These are phyloP conservation scores for Centropus bengalensis DNA, from an alignment of 2,113 vertebrate genomes.

Conservation along the genomic window DNA sequence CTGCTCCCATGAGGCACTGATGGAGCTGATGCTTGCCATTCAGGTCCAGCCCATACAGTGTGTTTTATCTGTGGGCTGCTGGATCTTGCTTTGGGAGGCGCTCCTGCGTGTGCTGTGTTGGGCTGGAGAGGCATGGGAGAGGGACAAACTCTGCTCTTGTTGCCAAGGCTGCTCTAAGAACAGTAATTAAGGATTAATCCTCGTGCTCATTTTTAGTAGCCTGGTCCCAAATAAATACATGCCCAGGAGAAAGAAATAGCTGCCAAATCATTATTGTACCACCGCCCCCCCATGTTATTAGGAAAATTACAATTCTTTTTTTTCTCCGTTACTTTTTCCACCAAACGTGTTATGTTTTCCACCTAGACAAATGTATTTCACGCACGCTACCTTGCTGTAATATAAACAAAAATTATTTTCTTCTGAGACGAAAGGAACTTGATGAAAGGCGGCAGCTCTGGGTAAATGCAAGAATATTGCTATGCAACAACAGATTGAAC, in stretches of 20 bases:
- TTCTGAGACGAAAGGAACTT: slow-evolving; percentile 47
- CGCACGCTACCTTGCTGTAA: slow-evolving; percentile 5
- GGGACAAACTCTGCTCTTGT: not conserved
- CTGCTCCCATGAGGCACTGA: not conserved
- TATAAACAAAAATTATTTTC: slow-evolving; percentile 21
- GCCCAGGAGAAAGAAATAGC: slow-evolving; percentile 25
- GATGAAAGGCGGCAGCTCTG: slow-evolving; percentile 42
- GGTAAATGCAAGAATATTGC: slow-evolving; percentile 40
- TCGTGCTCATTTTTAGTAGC: slow-evolving; percentile 15
- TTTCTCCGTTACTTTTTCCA: not conserved
- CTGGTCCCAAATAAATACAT: slow-evolving; percentile 33
- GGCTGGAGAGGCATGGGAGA: not conserved
- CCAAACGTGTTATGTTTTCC: not conserved
- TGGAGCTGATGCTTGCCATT: accelerated
- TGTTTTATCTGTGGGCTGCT: not conserved
- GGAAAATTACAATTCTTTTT: slow-evolving; percentile 43
- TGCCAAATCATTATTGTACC: slow-evolving; percentile 27
- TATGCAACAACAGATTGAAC: slow-evolving; percentile 45
- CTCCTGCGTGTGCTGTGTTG: not conserved
- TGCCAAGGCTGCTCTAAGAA: slow-evolving; percentile 30
- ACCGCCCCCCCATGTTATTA: not conserved
- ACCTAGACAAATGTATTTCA: slow-evolving; percentile 32
- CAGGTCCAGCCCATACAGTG: accelerated
- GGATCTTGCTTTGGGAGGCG: not conserved
- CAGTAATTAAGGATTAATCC: slow-evolving; percentile 37